Base-by-base conservation (phyloP, 1,140 invertebrate species). In the Drosophila teissieri region DNA sequence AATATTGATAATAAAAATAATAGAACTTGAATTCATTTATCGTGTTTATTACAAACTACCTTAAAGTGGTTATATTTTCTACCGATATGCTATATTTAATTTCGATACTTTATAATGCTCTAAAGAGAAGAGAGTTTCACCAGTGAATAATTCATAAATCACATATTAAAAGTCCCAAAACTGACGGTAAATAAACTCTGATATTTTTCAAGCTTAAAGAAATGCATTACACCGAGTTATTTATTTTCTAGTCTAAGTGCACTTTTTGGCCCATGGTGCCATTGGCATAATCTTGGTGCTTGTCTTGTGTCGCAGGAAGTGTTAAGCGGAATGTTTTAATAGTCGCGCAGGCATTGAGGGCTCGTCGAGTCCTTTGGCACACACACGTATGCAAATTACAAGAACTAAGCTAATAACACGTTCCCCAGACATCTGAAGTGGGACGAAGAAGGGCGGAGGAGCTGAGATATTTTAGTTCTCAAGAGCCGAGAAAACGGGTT, bases 291-390 rank as follows among this genome's bases (percentile, higher is more conserved):
- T 76, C 53, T 67, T 34, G 17, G 27, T 12, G 54, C 62, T 77
- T 73, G 69, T 67, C 60, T 57, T 72, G 42, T 89, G 84, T 89
- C 80, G 85, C 84, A 84, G 84, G 80, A 89, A 89, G 84, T 89
- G 84, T 89, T 89, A 89, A 89, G 64, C 80, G 84, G 80, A 89
- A 89, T 89, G 84, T 89, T 84, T 89, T 89, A 89, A 89, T 89
- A 80, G 80, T 70, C 42, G 80, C 83, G 42, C 61, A 48, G 53
- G 54, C 57, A 42, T 67, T 56, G 53, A 75, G 67, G 82, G 63
- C 72, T 73, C 62, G 46, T 73, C 64, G 37, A 14, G 36, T 61
- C 46, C 31, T 55, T 65, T 78, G 15, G 15, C 42, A 19, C 17
- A 44, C 15, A 19, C 4, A 57, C 62, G 78, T 89, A 89, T 89